Percentiles rank a stretch among this genome's conserved stretches.
Conservation (phyloP, 2,888 invertebrate species). For the Drosophila atroscutellata region DNA sequence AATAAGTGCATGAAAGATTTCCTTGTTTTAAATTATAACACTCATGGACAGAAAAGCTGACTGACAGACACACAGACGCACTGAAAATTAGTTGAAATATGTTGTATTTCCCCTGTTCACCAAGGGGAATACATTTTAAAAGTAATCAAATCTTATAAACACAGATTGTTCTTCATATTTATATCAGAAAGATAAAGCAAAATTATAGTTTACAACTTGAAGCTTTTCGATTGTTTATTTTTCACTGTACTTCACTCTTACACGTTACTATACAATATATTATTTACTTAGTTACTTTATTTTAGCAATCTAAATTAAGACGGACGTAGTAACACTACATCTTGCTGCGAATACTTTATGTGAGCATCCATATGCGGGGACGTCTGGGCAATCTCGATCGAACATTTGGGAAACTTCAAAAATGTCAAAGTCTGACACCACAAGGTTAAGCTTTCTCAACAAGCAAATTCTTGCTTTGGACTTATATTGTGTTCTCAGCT, state of each 20-base stretch:
- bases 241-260: not conserved
- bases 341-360: not conserved
- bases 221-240: not conserved
- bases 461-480: not conserved
- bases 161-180: not conserved
- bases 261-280: not conserved
- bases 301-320: not conserved
- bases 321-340: too few species aligned
- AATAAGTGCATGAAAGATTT: not conserved
- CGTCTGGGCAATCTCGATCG: not conserved
- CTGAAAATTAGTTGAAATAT: not conserved
- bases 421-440: too few species aligned
- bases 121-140: not conserved
- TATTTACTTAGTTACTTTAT: not conserved
- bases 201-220: not conserved
- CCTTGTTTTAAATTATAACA: not conserved
- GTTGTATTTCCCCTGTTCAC: not conserved
- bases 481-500: not conserved
- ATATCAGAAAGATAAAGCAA: not conserved
- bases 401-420: not conserved
- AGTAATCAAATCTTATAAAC: not conserved
- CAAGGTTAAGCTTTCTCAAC: too few species aligned
- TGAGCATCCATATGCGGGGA: too few species aligned
- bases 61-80: not conserved
- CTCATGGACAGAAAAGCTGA: not conserved